Percentiles rank a stretch among this genome's conserved stretches.
Evolutionary conservation across 1,140 invertebrate species (phyloP).

Genomic region (Colletes latitarsis): DNA sequence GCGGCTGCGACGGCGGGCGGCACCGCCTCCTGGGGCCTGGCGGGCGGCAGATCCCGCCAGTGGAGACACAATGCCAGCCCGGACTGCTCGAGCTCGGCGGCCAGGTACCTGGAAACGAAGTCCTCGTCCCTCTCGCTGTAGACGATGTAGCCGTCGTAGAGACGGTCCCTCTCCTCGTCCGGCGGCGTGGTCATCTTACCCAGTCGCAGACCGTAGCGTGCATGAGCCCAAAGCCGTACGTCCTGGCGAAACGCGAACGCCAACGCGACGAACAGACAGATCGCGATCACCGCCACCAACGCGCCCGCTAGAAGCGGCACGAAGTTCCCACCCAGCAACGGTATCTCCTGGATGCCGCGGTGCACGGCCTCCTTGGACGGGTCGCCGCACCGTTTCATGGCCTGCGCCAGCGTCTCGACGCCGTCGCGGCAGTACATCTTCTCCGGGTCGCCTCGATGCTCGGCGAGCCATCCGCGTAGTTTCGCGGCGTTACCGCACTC

Average conservation of each 20-base stretch:
- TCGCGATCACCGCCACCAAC: conserved; percentile 87
- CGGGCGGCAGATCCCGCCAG: conserved; percentile 87
- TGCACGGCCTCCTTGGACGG: conserved; percentile 74
- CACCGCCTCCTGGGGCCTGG: conserved; percentile 87
- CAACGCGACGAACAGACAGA: conserved; percentile 86
- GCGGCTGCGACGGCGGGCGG: conserved; percentile 90
- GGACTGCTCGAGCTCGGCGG: conserved; percentile 89
- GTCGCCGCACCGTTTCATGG: conserved; percentile 84
- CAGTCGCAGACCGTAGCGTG: conserved; percentile 87
- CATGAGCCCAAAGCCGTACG: conserved; percentile 88
- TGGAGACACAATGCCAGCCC: conserved; percentile 88
- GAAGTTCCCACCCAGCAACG: conserved; percentile 83
- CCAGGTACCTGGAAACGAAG: conserved; percentile 89
- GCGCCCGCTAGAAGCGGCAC: conserved; percentile 88
- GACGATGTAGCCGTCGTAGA: conserved; percentile 93
- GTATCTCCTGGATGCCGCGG: conserved; percentile 77
- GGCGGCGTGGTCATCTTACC: conserved; percentile 83
- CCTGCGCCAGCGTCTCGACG: conserved; percentile 82
- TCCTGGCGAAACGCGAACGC: conserved; percentile 90
- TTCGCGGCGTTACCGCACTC: conserved; percentile 91
- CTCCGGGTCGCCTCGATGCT: conserved; percentile 85
- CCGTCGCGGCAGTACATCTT: conserved; percentile 86
- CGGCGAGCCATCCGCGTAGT: conserved; percentile 88
- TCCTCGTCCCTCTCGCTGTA: conserved; percentile 93
- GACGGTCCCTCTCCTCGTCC: conserved; percentile 86